Percentiles rank a stretch among this genome's conserved stretches.
phyloP scores from a whole-genome alignment of 2,113 vertebrate genomes.

The Ctenomys sociabilis region DNA sequence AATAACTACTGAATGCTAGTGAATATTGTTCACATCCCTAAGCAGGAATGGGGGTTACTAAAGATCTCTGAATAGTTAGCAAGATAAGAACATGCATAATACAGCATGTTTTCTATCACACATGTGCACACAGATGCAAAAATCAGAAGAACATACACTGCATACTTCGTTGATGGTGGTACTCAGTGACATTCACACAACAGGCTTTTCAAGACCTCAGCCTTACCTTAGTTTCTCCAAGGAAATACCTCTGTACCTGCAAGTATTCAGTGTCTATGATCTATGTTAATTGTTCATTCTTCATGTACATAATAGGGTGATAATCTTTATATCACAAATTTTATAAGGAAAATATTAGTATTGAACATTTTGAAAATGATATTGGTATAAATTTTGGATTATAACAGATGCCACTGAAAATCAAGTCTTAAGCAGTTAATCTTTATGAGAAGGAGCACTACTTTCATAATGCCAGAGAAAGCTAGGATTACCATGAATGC shows the following conservation, averaged over 20 bases:
- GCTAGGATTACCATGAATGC: neutral
- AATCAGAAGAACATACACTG: neutral
- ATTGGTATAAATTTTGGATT: neutral
- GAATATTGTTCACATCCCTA: neutral
- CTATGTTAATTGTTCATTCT: neutral
- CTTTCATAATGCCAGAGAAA: constrained; percentile 5
- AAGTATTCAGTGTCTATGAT: neutral
- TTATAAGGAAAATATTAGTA: neutral
- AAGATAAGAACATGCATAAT: neutral
- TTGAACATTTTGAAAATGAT: neutral
- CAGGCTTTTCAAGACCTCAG: neutral
- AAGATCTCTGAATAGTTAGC: constrained; percentile 4
- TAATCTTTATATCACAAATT: constrained; percentile 5
- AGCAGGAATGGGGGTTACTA: neutral
- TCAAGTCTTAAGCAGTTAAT: neutral
- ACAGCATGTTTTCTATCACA: neutral
- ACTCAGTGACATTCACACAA: neutral
- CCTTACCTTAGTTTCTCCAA: neutral
- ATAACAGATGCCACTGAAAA: neutral
- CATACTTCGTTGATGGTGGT: neutral
- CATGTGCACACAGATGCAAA: accelerated
- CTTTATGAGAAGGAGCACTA: neutral
- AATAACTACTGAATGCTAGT: neutral
- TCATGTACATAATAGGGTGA: neutral
- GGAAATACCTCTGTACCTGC: neutral